These are phyloP conservation scores for Trissonchulus sp. DNA, from an alignment of 2,888 invertebrate species.

Conservation along the genomic window DNA sequence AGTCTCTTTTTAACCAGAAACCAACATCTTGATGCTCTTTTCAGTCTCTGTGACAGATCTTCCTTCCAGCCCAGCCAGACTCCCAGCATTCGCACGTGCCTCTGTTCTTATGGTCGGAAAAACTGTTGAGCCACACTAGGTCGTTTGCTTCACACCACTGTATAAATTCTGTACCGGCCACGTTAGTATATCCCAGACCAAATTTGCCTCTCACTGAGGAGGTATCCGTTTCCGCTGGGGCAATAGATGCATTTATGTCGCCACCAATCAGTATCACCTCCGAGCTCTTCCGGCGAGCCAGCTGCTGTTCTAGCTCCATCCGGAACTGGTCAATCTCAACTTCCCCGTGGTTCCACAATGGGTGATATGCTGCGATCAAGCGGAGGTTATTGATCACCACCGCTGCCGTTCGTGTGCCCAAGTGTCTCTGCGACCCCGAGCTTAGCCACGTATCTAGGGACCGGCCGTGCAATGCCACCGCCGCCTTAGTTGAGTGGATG, in stretches of 20 bases:
- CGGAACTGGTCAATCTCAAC: slow-evolving; percentile 18
- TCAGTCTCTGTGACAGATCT: no score
- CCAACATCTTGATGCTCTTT: no score
- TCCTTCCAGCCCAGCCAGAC: no score
- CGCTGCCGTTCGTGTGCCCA: slow-evolving; percentile 2
- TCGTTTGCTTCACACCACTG: neutral
- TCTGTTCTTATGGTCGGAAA: slow-evolving; percentile 1
- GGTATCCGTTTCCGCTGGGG: slow-evolving; percentile 13
- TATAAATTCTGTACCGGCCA: neutral
- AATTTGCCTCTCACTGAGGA: no score
- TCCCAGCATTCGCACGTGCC: no score
- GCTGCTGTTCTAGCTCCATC: slow-evolving; percentile 11
- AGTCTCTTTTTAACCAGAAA: no score
- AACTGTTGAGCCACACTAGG: no score
- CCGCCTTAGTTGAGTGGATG: slow-evolving; percentile 3
- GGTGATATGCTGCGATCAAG: slow-evolving; percentile 6
- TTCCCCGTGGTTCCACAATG: slow-evolving; percentile 20
- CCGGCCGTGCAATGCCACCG: slow-evolving; percentile 19
- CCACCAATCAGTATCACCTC: slow-evolving; percentile 15
- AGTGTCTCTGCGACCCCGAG: slow-evolving; percentile 8
- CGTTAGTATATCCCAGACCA: neutral
- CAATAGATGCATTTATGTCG: slow-evolving; percentile 10
- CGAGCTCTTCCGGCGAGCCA: neutral
- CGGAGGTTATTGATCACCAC: neutral
- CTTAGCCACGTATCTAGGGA: slow-evolving; percentile 5